Evolutionary conservation across 2,113 vertebrate genomes (phyloP), one percentile per base, ranked within the genome.

Genomic region (Physeter macrocephalus): DNA sequence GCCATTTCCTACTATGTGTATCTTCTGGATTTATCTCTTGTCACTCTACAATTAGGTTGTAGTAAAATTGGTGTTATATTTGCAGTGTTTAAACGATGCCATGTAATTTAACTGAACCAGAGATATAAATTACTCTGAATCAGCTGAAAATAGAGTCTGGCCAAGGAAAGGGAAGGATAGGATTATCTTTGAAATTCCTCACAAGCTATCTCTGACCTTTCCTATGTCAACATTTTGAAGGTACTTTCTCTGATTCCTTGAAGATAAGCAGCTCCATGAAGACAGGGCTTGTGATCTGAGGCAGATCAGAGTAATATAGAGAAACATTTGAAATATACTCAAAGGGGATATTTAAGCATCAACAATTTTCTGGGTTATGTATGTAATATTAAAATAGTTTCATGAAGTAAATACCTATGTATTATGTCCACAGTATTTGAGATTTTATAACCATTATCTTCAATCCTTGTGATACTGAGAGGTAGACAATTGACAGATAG

Each of bases 121-220:
- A 94, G 80, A 59, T 71, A 34, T 90, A 96, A 97, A 93, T 96
- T 95, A 84, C 74, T 83, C 77, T 71, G 34, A 89, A 86, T 43
- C 88, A 81, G 49, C 21, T 62, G 41, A 96, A 96, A 96, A 83
- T 62, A 61, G 83, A 93, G 69, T 85, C 59, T 94, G 59, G 54
- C 43, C 91, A 43, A 94, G 49, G n/a, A 77, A 92, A 89, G 23
- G 39, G 61, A 94, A 95, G 46, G 54, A 80, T 41, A 41, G 29
- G 54, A 94, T 96, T 96, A 92, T 71, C 57, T 97, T 89, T 92
- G 89, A 96, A 95, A 96, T 85, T 94, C 88, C 43, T 94, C 96
- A 89, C 46, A 62, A 96, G 62, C 82, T 94, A 61, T 94, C 93
- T 89, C 96, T 96, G 86, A 97, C 89, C 96, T 97, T 96, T 97